Conservation (phyloP, 2,113 vertebrate species). For the Oncorhynchus nerka region DNA sequence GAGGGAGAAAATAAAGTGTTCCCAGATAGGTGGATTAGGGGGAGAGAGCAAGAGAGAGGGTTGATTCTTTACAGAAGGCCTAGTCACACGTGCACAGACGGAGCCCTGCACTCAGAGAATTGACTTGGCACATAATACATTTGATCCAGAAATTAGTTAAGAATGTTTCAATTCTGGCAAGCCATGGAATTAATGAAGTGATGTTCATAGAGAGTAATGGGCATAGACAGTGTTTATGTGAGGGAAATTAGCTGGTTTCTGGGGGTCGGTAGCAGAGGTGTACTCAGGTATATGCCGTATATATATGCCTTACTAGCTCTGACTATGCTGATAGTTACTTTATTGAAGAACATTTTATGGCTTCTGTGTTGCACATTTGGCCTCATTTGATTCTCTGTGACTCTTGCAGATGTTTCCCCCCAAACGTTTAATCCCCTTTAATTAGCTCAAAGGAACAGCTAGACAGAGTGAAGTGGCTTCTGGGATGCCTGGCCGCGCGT, state of each 20-base stretch:
- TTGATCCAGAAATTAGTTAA: neutral
- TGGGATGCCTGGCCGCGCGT: no score
- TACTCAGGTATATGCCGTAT: neutral
- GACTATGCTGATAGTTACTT: no score
- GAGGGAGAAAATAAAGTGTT: neutral
- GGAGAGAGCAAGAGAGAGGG: neutral
- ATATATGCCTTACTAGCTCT: no score
- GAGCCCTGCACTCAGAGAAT: neutral
- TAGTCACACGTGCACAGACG: constrained; percentile 5
- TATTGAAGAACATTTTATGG: no score
- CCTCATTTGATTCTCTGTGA: neutral
- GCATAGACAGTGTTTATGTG: neutral
- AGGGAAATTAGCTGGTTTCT: neutral
- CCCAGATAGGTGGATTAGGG: neutral
- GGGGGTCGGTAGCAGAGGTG: neutral
- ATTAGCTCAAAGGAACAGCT: neutral
- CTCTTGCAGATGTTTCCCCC: neutral
- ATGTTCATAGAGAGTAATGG: neutral
- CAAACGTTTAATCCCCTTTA: neutral
- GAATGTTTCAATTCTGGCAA: neutral
- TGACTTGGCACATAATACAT: neutral
- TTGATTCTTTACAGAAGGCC: neutral
- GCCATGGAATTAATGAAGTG: neutral
- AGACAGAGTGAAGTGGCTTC: no score
- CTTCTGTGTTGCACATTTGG: neutral